These are phyloP conservation scores for Paramisgurnus dabryanus DNA, from an alignment of 2,113 vertebrate species.

Conservation along the genomic window DNA sequence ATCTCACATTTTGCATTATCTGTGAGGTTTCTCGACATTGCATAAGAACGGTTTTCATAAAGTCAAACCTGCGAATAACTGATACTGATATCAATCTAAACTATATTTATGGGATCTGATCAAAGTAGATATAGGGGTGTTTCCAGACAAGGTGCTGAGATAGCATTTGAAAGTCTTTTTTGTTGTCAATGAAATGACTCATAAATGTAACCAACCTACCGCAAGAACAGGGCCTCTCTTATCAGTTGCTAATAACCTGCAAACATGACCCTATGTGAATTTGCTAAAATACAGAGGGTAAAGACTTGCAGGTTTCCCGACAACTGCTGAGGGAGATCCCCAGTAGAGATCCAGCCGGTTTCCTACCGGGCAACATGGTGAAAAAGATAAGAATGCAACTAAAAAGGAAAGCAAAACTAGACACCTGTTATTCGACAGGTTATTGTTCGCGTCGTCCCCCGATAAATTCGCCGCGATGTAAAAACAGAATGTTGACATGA, in stretches of 20 bases:
- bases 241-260: background rate
- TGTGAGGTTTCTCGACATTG: background rate
- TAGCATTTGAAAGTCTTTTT: background rate
- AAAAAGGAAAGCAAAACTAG: background rate
- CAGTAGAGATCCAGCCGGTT: constrained; percentile 35
- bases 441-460: no score
- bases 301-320: constrained; percentile 45
- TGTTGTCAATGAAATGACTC: constrained; percentile 15
- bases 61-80: background rate
- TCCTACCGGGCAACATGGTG: constrained; percentile 20
- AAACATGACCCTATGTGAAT: constrained; percentile 5
- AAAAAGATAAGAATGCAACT: background rate
- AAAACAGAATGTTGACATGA: background rate
- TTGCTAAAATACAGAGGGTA: constrained; percentile 6
- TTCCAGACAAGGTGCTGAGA: constrained; percentile 25
- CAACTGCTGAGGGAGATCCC: constrained; percentile 56
- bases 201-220: background rate
- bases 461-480: background rate
- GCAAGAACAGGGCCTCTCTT: background rate
- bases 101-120: background rate
- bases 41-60: background rate
- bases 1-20: background rate
- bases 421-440: background rate
- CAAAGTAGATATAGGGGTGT: constrained; percentile 11
- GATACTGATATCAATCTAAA: background rate